Evolutionary conservation across 92 coral and sea anemone genomes (phyloP).

Genomic region (Epizoanthus scotinus): DNA sequence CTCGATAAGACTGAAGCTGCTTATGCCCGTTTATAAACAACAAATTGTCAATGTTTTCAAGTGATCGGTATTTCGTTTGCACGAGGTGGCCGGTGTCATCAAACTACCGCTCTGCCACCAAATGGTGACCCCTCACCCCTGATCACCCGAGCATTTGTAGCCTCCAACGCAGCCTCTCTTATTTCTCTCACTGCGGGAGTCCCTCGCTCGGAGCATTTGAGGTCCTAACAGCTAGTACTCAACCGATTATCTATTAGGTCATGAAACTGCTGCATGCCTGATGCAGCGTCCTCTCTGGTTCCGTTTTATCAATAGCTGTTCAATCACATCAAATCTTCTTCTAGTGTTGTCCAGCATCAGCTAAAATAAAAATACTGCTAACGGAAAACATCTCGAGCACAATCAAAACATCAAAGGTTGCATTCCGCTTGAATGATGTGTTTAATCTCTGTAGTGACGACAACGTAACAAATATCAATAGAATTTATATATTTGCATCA

Average conservation of each 20-base stretch:
- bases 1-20: background rate
- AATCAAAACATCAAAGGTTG: background rate
- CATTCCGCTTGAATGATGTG: background rate
- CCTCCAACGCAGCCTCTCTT: too few species aligned
- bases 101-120: background rate
- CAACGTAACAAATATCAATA: background rate
- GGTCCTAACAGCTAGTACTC: background rate
- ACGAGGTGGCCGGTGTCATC: conserved; percentile 4
- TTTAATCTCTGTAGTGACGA: background rate
- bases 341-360: background rate
- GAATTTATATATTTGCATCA: background rate
- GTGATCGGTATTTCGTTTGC: conserved; percentile 18
- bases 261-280: background rate
- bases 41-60: conserved; percentile 1
- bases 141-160: background rate
- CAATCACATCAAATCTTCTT: background rate
- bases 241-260: background rate
- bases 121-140: background rate
- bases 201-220: background rate
- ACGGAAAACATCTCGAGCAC: conserved; percentile 7
- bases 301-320: background rate
- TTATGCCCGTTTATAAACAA: background rate
- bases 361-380: background rate
- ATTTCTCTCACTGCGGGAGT: too few species aligned
- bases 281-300: background rate